Conservation (phyloP, 2,797 vertebrate genomes). For the Babyrousa celebensis region DNA sequence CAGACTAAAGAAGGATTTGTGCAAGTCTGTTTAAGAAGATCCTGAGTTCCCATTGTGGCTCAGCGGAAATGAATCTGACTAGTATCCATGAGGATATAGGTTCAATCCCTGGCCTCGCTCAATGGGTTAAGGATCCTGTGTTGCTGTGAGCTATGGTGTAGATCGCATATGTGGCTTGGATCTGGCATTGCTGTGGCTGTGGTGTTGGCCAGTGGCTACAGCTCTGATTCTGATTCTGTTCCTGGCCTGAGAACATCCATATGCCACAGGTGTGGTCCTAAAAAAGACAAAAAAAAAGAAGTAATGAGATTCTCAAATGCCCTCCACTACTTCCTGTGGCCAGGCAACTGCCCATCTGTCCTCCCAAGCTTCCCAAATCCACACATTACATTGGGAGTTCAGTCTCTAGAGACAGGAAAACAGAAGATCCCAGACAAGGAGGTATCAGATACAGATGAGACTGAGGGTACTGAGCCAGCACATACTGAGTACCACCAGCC, state of each 20-base stretch:
- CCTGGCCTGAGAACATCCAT: too few species aligned
- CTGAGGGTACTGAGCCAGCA: not conserved
- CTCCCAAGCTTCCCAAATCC: not conserved
- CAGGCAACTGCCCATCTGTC: not conserved
- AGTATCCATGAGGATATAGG: too few species aligned
- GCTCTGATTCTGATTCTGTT: too few species aligned
- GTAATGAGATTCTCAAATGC: not conserved
- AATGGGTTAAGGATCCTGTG: too few species aligned
- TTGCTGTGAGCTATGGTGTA: too few species aligned
- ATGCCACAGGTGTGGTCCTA: too few species aligned
- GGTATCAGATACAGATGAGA: not conserved
- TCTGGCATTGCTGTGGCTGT: too few species aligned
- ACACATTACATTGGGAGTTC: not conserved
- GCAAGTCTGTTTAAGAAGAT: slow-evolving; percentile 61
- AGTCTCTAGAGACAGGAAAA: not conserved
- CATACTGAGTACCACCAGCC: not conserved
- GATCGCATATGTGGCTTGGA: too few species aligned
- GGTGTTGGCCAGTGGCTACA: too few species aligned
- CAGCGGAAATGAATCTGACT: too few species aligned
- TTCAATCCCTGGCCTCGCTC: too few species aligned
- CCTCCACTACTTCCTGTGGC: not conserved
- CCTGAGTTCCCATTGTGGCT: not conserved
- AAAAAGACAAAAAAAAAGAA: too few species aligned
- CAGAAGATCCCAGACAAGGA: not conserved
- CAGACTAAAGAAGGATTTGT: slow-evolving; percentile 66